Base-by-base conservation (phyloP, 2,113 vertebrate species). In the Corydoras maculifer region DNA sequence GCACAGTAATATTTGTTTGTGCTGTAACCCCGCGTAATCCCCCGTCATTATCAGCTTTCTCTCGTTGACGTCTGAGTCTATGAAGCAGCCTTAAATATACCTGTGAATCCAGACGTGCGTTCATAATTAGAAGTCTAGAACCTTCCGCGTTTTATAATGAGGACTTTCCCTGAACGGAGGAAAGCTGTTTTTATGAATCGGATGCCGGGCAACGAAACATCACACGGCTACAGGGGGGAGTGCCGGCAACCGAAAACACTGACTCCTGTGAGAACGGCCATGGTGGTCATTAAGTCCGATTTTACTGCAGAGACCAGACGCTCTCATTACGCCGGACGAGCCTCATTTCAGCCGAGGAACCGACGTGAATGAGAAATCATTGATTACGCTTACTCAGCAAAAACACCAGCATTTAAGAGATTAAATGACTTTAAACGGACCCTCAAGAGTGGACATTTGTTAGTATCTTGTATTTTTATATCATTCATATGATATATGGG, bases 11-110 rank as follows among this genome's bases (percentile, higher is more conserved):
- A 32, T 50, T 68, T 58, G 55, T 15, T 10, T 30, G 59, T 55
- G 54, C 53, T 30, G 32, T 18, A 58, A 66, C 31, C 32, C 5
- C 58, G 14, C 57, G 58, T 31, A 14, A 30, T 75, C 2, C 14
- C 70, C 83, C 73, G 82, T 82, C 81, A 82, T 83, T 83, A 75
- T 72, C 69, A 86, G 84, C 77, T 76, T 65, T 77, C 76, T 48
- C 65, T 75, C 78, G 18, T 25, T 25, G 77, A 84, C 57, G 73
- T 72, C 62, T 54, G 7, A 75, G 75, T 78, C 55, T 81, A 80
- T 79, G 77, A 74, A 62, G 70, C 30, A 75, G 74, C 69, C 69
- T 76, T 62, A 65, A 75, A 64, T 49, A 35, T 61, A 80, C 68
- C 48, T 70, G 55, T 71, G 78, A 81, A 80, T 75, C 80, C 69